Evolutionary conservation across 2,888 invertebrate species (phyloP), one percentile per base, ranked within the genome.

Genomic region (Ophion ventricosus): DNA sequence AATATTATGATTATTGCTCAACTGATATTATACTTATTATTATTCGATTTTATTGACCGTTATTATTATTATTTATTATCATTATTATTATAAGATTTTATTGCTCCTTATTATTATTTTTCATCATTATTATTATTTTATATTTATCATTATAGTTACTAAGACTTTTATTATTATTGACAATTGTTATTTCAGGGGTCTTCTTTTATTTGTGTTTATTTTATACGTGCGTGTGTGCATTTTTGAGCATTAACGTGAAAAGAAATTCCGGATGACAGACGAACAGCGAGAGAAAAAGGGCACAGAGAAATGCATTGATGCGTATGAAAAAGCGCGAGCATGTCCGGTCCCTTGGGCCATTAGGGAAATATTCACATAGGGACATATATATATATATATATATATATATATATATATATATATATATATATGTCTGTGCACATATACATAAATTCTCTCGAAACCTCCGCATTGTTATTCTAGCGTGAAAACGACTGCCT

Each of bases 401-500:
- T 67, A 56, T 61, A 56, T n/a, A 26, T 26, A 54, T 25, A 29
- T 29, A 29, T 59, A 80, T 72, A 59, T 73, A 49, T 70, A 67
- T 56, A 61, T 40, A 23, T 29, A 56, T 76, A 17, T 17, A 63
- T 70, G 75, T 20, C 35, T 63, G 67, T 20, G 11, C 17, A 14
- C 43, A 43, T 43, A 43, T 14, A 14, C 43, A 43, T 43, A 43
- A 43, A 43, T 82, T 85, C 79, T 83, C 78, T 87, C 88, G 87
- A 84, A 87, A 87, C 89, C 88, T 89, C 74, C 73, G 70, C 91
- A 92, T 92, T 92, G 92, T 92, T 92, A 92, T 92, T 92, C 92
- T 92, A 92, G 90, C 92, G 92, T 92, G 92, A 92, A 92, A 92
- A 92, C 92, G 91, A 85, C 91, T 88, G 90, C 85, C 89, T 91